Evolutionary conservation across 2,888 invertebrate genomes (phyloP).

Genomic region (Girardia tigrina): DNA sequence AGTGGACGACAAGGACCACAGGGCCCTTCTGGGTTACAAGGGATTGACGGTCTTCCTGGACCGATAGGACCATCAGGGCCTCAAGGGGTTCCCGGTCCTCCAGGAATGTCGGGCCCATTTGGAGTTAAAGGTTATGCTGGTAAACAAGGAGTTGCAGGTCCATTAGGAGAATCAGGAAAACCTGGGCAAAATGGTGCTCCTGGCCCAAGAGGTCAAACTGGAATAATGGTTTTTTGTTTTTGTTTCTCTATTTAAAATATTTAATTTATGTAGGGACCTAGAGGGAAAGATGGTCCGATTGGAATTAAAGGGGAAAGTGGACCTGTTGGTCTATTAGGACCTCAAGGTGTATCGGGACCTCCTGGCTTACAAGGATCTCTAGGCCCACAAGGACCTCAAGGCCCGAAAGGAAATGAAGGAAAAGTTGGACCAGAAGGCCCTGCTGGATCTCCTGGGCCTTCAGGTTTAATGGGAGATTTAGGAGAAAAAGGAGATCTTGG

Average conservation of each 20-base stretch:
- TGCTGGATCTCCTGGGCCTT: slow-evolving; percentile 32
- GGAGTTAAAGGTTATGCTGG: slow-evolving; percentile 27
- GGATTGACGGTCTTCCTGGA: slow-evolving; percentile 28
- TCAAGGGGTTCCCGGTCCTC: slow-evolving; percentile 30
- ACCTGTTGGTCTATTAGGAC: slow-evolving; percentile 32
- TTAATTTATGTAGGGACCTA: slow-evolving; percentile 38
- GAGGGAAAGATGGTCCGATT: slow-evolving; percentile 33
- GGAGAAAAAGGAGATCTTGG: slow-evolving; percentile 38
- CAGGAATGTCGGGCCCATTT: slow-evolving; percentile 25
- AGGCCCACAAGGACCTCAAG: slow-evolving; percentile 35
- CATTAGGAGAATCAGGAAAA: neutral
- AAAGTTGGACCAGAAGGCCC: slow-evolving; percentile 32
- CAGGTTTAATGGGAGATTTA: slow-evolving; percentile 37
- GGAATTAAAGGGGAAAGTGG: slow-evolving; percentile 36
- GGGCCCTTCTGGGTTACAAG: slow-evolving; percentile 33
- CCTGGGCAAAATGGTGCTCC: neutral
- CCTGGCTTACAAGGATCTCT: slow-evolving; percentile 35
- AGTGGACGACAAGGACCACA: slow-evolving; percentile 14
- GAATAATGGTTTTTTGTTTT: slow-evolving; percentile 5
- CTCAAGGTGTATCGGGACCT: slow-evolving; percentile 35
- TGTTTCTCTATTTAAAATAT: no score
- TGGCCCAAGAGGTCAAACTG: neutral
- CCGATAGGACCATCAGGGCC: neutral
- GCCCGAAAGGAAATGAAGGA: slow-evolving; percentile 34
- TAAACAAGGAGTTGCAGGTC: slow-evolving; percentile 28